These are phyloP conservation scores for Lutjanus argentimaculatus DNA, from an alignment of 2,797 vertebrate species.

Conservation along the genomic window DNA sequence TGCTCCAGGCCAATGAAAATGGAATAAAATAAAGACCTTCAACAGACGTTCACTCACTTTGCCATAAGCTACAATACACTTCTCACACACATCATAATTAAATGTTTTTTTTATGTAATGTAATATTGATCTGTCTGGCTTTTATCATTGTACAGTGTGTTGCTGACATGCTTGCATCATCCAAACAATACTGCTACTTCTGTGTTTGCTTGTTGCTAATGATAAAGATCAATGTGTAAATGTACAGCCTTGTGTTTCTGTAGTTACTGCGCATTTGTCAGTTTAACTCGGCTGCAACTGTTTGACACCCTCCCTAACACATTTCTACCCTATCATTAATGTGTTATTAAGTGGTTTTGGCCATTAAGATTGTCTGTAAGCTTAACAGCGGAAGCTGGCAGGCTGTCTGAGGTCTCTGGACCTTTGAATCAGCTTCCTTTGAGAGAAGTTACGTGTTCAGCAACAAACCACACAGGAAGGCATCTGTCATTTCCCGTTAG, in stretches of 20 bases:
- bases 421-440: constrained; percentile 48
- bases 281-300: not conserved
- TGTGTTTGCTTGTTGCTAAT: not conserved
- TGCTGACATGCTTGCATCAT: not conserved
- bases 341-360: not conserved
- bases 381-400: not conserved
- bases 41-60: not conserved
- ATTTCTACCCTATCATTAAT: not conserved
- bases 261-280: too few species aligned
- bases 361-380: not conserved
- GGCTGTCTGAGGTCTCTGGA: constrained; percentile 21
- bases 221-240: not conserved
- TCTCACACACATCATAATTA: too few species aligned
- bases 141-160: not conserved
- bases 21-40: not conserved
- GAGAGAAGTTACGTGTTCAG: constrained; percentile 36
- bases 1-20: not conserved
- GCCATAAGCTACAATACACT: not conserved
- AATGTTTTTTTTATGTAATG: not conserved
- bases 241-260: not conserved
- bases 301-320: not conserved
- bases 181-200: not conserved
- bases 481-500: constrained; percentile 21
- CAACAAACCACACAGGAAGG: constrained; percentile 66
- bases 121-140: not conserved